These are phyloP conservation scores for Whitmania pigra DNA, from an alignment of 1,140 invertebrate genomes.

Conservation along the genomic window DNA sequence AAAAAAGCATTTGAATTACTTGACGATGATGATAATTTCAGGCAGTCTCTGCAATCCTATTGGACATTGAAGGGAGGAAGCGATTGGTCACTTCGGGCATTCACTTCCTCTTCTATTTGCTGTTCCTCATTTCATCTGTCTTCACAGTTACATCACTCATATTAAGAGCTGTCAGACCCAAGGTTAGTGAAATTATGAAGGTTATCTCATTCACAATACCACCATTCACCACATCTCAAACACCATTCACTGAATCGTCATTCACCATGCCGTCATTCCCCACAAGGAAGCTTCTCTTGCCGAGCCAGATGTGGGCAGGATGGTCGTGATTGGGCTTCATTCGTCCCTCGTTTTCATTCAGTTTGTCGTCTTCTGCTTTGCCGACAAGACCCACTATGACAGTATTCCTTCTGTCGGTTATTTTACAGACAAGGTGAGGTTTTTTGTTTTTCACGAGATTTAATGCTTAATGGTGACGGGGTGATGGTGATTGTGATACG, in stretches of 20 bases:
- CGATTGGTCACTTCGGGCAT: conserved; percentile 73
- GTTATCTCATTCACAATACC: no score
- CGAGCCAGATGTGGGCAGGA: not conserved
- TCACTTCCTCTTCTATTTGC: conserved; percentile 71
- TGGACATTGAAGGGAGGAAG: conserved; percentile 62
- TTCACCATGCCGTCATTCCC: not conserved
- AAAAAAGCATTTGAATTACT: no score
- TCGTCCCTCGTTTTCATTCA: conserved; percentile 13
- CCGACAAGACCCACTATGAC: conserved; percentile 12
- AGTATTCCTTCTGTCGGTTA: not conserved
- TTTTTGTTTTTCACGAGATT: no score
- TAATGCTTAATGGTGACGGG: not conserved
- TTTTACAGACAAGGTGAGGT: not conserved
- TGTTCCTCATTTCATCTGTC: conserved; percentile 58
- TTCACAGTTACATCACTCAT: not conserved
- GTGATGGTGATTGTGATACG: no score
- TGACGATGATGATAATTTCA: conserved; percentile 41
- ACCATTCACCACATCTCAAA: not conserved
- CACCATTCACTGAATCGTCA: no score
- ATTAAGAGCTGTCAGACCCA: conserved; percentile 1
- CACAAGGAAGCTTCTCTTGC: not conserved
- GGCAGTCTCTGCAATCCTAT: conserved; percentile 55
- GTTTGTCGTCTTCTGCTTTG: conserved; percentile 24
- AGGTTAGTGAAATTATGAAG: not conserved
- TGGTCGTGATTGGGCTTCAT: conserved; percentile 2